These are phyloP conservation scores for Montipora capitata DNA, from an alignment of 92 coral and sea anemone species.

Conservation along the genomic window DNA sequence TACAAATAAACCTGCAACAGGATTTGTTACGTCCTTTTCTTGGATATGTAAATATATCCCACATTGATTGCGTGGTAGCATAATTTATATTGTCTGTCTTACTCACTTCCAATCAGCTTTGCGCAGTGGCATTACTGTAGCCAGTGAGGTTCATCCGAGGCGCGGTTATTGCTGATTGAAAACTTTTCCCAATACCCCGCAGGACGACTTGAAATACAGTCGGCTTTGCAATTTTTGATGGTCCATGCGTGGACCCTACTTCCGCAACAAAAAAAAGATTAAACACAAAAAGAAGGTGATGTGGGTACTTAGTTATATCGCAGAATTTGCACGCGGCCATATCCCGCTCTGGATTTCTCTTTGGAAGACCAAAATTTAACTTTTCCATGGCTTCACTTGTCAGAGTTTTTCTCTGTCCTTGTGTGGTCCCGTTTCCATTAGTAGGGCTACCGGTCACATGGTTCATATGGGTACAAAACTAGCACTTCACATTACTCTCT, in stretches of 20 bases:
- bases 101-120: constrained; percentile 31
- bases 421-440: too few relatives aligned
- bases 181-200: constrained; percentile 99
- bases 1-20: neutral
- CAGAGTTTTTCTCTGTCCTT: too few relatives aligned
- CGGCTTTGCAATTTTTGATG: constrained; percentile 84
- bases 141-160: constrained; percentile 83
- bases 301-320: too few relatives aligned
- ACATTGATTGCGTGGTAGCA: neutral
- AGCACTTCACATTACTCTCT: too few relatives aligned
- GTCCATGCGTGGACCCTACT: constrained; percentile 37
- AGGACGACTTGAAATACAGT: constrained; percentile 89
- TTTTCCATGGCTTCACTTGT: too few relatives aligned
- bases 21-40: neutral
- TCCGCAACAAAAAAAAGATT: too few relatives aligned
- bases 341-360: too few relatives aligned
- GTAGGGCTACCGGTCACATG: too few relatives aligned
- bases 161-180: constrained; percentile 95
- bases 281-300: too few relatives aligned
- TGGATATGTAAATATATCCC: neutral
- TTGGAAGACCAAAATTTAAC: too few relatives aligned
- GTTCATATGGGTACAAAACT: too few relatives aligned
- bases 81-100: neutral
- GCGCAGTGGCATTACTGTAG: constrained; percentile 96
- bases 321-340: too few relatives aligned